Evolutionary conservation across 2,797 vertebrate genomes (phyloP), one percentile per base, ranked within the genome.

Genomic region (Cephalopachus bancanus): DNA sequence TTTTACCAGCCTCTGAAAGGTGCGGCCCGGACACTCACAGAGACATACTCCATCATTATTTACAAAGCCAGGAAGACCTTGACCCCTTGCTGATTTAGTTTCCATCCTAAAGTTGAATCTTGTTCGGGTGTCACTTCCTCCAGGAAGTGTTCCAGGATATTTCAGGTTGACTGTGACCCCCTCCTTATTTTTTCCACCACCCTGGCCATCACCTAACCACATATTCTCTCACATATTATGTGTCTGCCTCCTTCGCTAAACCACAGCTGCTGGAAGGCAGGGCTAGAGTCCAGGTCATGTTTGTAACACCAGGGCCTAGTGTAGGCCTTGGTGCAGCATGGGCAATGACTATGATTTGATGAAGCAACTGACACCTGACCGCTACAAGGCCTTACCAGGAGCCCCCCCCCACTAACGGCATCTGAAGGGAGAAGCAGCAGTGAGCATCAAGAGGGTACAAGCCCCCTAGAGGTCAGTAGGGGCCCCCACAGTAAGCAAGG

Each of bases 401-500:
- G 15, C 71, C 22, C 3, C 10, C 3, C 10, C 33, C 37, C 14
- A 5, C 15, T 1, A 64, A 6, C 30, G 8, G 28, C 10, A 22
- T 55, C 24, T 11, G 71, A 67, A 30, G 26, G 4, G 69, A 44
- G 67, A 81, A 17, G 1, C 15, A 33, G 67, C 51, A 44, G 16
- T 33, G 30, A 28, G 14, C 28, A 14, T 2, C 17, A 5, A n/a
- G 14, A 5, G 30, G 28, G 6, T 2, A 0, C 4, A 11, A 28
- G 6, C 10, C 69, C 26, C 75, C 53, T 14, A 16, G 55, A 14
- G 4, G 15, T 62, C 7, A 85, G 22, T 7, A 15, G 1, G 14
- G 10, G 6, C 10, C 76, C 62, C 0, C 0, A 0, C 0, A 0
- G 26, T 5, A 22, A 49, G 2, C 19, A 74, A 60, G 26, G 3